These are phyloP conservation scores for Dinomys branickii DNA, from an alignment of 2,113 vertebrate species.

Conservation along the genomic window DNA sequence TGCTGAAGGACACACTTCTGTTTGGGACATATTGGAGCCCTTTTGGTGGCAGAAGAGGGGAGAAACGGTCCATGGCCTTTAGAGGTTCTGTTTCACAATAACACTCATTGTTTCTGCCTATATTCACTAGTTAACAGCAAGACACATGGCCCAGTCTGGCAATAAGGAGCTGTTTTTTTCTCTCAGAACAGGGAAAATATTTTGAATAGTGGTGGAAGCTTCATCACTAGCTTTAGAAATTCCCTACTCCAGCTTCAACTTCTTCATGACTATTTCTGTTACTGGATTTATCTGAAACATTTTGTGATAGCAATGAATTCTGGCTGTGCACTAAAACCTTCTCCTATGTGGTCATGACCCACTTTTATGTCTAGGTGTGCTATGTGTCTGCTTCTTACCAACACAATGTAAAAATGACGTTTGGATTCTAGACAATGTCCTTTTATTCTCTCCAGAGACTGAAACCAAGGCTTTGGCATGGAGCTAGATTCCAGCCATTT, in stretches of 20 bases:
- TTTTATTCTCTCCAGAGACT: background rate
- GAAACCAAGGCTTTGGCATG: background rate
- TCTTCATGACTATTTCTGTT: background rate
- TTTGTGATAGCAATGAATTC: background rate
- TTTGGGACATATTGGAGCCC: background rate
- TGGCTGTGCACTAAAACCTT: background rate
- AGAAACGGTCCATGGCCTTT: background rate
- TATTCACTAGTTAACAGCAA: background rate
- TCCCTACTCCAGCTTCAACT: background rate
- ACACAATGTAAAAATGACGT: background rate
- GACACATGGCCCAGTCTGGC: background rate
- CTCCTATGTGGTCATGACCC: background rate
- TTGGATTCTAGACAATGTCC: background rate
- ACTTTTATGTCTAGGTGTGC: fast-evolving
- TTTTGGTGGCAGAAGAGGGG: background rate
- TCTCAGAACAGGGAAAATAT: background rate
- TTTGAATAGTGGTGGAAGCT: background rate
- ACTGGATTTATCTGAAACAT: background rate
- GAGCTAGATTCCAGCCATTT: background rate
- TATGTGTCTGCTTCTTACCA: background rate
- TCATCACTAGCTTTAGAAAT: background rate
- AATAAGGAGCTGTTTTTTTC: background rate
- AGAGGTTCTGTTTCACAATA: background rate
- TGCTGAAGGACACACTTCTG: background rate
- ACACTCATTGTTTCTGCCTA: background rate